Evolutionary conservation across 2,113 vertebrate species (phyloP).

Genomic region (Carlito syrichta): DNA sequence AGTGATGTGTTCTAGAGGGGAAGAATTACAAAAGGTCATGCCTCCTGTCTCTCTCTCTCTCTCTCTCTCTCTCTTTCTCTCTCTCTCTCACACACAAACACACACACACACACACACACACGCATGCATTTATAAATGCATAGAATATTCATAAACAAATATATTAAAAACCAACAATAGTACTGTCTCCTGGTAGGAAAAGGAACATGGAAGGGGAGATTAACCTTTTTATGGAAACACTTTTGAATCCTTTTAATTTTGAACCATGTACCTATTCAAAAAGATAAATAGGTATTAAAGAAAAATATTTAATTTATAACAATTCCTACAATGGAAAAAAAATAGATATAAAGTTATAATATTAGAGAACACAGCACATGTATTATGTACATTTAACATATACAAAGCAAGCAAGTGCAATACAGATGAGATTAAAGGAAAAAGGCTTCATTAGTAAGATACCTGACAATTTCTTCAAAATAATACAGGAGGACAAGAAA

Average conservation of each 20-base stretch:
- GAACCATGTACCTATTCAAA: background rate
- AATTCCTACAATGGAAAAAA: background rate
- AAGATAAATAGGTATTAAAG: background rate
- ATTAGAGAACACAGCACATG: background rate
- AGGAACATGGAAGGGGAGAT: background rate
- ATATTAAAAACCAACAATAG: background rate
- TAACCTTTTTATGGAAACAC: background rate
- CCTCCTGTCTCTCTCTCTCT: too few species aligned
- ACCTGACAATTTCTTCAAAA: background rate
- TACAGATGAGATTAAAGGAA: background rate
- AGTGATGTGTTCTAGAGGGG: too few species aligned
- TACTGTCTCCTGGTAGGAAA: background rate
- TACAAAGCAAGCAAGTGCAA: background rate
- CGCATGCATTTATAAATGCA: background rate
- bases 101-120: background rate
- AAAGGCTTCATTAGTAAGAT: background rate
- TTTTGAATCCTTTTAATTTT: background rate
- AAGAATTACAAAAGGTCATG: too few species aligned
- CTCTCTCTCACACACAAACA: background rate
- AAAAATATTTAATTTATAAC: background rate
- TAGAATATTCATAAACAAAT: background rate
- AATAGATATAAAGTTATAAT: background rate
- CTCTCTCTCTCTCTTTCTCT: background rate
- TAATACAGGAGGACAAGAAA: background rate
- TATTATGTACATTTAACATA: background rate